A percentile compares a stretch with the other conserved stretches of the same genome.
phyloP scores from a whole-genome alignment of 2,888 invertebrate genomes.

The Rhingia campestris region DNA sequence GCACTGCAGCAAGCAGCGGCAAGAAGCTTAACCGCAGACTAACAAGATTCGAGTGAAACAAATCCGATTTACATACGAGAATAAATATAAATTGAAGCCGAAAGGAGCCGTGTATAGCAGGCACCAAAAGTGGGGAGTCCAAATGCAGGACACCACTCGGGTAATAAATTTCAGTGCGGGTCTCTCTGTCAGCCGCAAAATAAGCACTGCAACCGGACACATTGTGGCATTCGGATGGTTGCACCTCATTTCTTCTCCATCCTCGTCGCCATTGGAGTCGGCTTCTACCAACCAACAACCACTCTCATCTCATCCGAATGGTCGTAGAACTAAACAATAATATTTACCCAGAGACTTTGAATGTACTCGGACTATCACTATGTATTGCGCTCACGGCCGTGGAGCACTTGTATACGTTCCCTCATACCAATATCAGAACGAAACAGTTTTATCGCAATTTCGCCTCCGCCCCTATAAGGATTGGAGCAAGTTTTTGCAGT shows the following conservation, averaged over 20 bases:
- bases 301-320: constrained; percentile 7
- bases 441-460: constrained; percentile 35
- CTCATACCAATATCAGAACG: constrained; percentile 5
- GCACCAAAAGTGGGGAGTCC: neutral
- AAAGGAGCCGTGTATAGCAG: constrained; percentile 72
- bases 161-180: constrained; percentile 63
- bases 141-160: constrained; percentile 28
- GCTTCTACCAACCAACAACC: neutral
- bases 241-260: constrained; percentile 64
- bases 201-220: constrained; percentile 71
- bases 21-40: constrained; percentile 68
- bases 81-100: constrained; percentile 81
- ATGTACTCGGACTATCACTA: constrained; percentile 28
- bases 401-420: neutral
- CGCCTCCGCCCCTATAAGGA: neutral
- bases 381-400: constrained; percentile 15
- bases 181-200: constrained; percentile 69
- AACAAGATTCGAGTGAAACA: constrained; percentile 78
- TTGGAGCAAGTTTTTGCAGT: neutral
- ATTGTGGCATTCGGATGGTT: constrained; percentile 70
- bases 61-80: constrained; percentile 80
- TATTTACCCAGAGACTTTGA: constrained; percentile 45
- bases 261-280: neutral
- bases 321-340: constrained; percentile 53
- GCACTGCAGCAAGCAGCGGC: constrained; percentile 36